These are phyloP conservation scores for Amiota communis DNA, from an alignment of 2,888 invertebrate genomes.

Conservation along the genomic window DNA sequence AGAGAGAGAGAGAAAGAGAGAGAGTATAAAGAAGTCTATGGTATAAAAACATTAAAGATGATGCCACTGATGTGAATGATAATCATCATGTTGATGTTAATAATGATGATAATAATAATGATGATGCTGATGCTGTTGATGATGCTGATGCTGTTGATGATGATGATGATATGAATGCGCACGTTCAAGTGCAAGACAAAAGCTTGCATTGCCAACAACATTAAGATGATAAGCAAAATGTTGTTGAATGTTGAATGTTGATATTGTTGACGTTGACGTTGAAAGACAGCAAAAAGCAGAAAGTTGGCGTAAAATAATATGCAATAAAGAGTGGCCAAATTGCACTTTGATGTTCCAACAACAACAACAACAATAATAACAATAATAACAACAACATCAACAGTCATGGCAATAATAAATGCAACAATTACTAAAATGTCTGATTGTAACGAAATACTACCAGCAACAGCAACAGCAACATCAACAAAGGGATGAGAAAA, in stretches of 20 bases:
- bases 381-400: too few relatives aligned
- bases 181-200: too few relatives aligned
- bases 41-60: too few relatives aligned
- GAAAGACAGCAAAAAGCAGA: background rate
- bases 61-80: background rate
- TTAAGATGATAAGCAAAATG: background rate
- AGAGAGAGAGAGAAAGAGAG: background rate
- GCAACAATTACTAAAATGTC: conserved; percentile 12
- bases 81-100: background rate
- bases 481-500: too few relatives aligned
- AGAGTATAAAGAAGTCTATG: background rate
- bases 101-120: conserved; percentile 3
- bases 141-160: background rate
- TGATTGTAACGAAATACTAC: background rate
- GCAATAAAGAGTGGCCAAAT: conserved; percentile 2
- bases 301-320: conserved; percentile 10
- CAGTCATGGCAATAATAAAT: conserved; percentile 8
- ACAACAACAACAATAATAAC: background rate
- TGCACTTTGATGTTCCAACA: conserved; percentile 14
- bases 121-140: background rate
- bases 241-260: too few relatives aligned
- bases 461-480: background rate
- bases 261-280: background rate
- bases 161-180: background rate
- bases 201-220: background rate